Evolutionary conservation across 1,140 invertebrate species (phyloP).

Genomic region (Sitodiplosis mosellana): DNA sequence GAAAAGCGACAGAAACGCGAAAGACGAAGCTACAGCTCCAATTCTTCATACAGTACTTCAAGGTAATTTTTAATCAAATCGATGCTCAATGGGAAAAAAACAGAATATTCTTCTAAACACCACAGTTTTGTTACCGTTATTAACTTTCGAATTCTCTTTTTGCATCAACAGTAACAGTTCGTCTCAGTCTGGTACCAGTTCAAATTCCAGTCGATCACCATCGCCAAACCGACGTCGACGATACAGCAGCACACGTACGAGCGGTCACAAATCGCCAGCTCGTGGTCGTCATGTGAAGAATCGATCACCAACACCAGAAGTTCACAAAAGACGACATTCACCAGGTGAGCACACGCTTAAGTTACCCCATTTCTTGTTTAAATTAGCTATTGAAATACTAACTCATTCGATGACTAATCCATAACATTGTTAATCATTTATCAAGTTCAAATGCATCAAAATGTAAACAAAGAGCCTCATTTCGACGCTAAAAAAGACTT

Average conservation of each 20-base stretch:
- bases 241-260: constrained; percentile 10
- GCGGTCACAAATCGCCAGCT: constrained; percentile 12
- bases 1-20: constrained; percentile 21
- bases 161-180: constrained; percentile 16
- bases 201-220: constrained; percentile 21
- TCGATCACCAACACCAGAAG: constrained; percentile 12
- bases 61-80: no score
- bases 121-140: no score
- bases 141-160: no score
- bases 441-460: no score
- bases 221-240: constrained; percentile 16
- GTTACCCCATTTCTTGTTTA: not conserved
- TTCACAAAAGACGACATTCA: constrained; percentile 10
- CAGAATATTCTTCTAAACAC: no score
- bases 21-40: constrained; percentile 26
- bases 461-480: not conserved
- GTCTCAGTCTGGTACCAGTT: constrained; percentile 26
- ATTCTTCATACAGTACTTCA: constrained; percentile 56
- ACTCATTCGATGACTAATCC: not conserved
- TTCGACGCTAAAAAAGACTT: constrained; percentile 1
- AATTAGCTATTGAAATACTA: no score
- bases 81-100: no score
- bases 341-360: constrained; percentile 11
- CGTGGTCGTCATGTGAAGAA: constrained; percentile 9
- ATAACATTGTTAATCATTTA: not conserved